Evolutionary conservation across 2,888 invertebrate genomes (phyloP).

Genomic region (Morpho deidamia): DNA sequence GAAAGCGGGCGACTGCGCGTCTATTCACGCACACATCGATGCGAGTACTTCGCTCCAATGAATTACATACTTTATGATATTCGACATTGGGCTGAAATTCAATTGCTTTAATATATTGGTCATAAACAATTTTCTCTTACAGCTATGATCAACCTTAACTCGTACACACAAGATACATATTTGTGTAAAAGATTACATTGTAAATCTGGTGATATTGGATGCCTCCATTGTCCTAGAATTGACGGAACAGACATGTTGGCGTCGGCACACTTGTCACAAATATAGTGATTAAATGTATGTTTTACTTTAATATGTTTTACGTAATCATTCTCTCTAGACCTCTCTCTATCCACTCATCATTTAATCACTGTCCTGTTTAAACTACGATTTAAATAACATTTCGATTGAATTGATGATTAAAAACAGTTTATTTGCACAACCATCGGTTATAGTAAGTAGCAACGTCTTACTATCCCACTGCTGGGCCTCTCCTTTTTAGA

Average conservation of each 20-base stretch:
- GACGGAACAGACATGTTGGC: conserved; percentile 57
- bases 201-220: conserved; percentile 21
- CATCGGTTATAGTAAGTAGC: too few relatives aligned
- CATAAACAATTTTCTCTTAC: conserved; percentile 25
- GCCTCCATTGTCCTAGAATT: conserved; percentile 51
- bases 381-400: too few relatives aligned
- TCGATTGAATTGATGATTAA: too few relatives aligned
- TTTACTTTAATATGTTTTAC: not conserved
- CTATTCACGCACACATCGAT: conserved; percentile 36
- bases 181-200: conserved; percentile 12
- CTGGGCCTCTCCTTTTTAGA: too few relatives aligned
- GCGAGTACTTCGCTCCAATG: conserved; percentile 15
- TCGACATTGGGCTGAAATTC: conserved; percentile 32
- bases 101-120: conserved; percentile 13
- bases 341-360: too few relatives aligned
- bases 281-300: conserved; percentile 9
- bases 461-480: too few relatives aligned
- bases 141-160: conserved; percentile 6
- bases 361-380: too few relatives aligned
- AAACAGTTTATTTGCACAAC: too few relatives aligned
- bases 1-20: conserved; percentile 56
- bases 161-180: conserved; percentile 26
- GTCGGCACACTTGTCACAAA: conserved; percentile 47
- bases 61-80: conserved; percentile 29
- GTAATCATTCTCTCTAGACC: too few relatives aligned